Conservation (phyloP, 2,113 vertebrate species). For the Arothron firmamentum region DNA sequence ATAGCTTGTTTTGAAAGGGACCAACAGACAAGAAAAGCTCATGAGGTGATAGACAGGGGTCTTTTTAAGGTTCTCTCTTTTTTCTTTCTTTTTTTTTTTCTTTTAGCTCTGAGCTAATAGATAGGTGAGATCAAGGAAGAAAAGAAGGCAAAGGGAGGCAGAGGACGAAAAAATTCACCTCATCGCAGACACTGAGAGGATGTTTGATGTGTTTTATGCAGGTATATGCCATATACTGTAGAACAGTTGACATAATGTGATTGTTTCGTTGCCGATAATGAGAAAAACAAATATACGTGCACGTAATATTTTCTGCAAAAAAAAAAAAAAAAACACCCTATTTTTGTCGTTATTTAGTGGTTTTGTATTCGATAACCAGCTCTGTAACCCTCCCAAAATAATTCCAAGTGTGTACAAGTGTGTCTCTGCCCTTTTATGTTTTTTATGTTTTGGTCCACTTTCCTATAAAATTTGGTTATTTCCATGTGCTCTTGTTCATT, state of each 20-base stretch:
- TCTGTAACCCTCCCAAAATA: too few relatives aligned
- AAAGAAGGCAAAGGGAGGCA: constrained; percentile 4
- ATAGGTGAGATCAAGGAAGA: constrained; percentile 7
- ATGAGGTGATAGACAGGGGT: constrained; percentile 32
- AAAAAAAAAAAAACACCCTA: too few relatives aligned
- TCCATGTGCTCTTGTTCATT: too few relatives aligned
- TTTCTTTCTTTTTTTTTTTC: constrained; percentile 38
- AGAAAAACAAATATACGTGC: not conserved
- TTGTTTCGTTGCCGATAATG: constrained; percentile 18
- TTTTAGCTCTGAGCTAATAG: constrained; percentile 34
- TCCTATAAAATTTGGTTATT: not conserved
- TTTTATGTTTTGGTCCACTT: constrained; percentile 1
- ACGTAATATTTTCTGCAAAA: too few relatives aligned
- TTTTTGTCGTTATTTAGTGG: too few relatives aligned
- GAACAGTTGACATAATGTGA: too few relatives aligned
- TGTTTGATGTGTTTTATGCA: constrained; percentile 39
- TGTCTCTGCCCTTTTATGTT: constrained; percentile 5
- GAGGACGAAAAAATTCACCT: constrained; percentile 18
- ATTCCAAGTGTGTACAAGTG: too few relatives aligned
- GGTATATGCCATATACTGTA: not conserved
- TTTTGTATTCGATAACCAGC: too few relatives aligned
- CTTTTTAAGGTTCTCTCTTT: constrained; percentile 40
- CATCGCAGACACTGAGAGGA: constrained; percentile 19
- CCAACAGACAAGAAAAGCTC: constrained; percentile 25
- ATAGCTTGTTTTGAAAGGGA: constrained; percentile 32